Evolutionary conservation across 2,888 invertebrate species (phyloP), one percentile per base, ranked within the genome.

Genomic region (Mimumesa dahlbomi): DNA sequence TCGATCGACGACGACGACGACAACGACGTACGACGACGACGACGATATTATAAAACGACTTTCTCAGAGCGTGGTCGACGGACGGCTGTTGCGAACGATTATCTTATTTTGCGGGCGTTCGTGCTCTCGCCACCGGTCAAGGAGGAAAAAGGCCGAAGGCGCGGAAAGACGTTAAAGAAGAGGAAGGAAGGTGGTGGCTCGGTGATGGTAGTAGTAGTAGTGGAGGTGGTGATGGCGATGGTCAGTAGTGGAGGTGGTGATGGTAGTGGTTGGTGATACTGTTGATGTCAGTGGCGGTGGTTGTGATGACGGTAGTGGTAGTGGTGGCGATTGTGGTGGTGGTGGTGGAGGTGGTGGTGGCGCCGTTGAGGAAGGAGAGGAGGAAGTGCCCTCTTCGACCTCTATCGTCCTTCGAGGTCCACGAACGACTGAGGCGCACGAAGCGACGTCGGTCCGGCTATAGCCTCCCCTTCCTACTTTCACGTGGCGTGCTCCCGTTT

Each of bases 401-500:
- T 88, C 88, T 88, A 83, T 85, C 88, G 88, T 89, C 88, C 88
- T 88, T 88, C 87, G 88, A 88, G 88, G 87, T 88, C 85, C 87
- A 88, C 88, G 88, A 88, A 86, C 88, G 86, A 89, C 88, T 89
- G 88, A 88, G 85, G 82, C 84, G 84, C 84, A 77, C 83, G 82
- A 84, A 83, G 84, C 82, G 79, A 78, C 85, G 85, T 82, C 84
- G 83, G 84, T 85, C 84, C 77, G 85, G 86, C 88, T 88, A 88
- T 85, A 85, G 82, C 84, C 85, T 83, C 84, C 85, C 85, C 85
- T 85, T 85, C 85, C 85, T 85, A 85, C 85, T 85, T 85, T 85
- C 85, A 83, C 85, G 80, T 82, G 82, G 81, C 83, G 84, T 87
- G 88, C 88, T 88, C 88, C 82, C 88, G 87, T 88, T 88, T 88